A percentile compares a stretch with the other conserved stretches of the same genome.
Evolutionary conservation across 2,113 vertebrate species (phyloP).

Genomic region (Gambusia affinis): DNA sequence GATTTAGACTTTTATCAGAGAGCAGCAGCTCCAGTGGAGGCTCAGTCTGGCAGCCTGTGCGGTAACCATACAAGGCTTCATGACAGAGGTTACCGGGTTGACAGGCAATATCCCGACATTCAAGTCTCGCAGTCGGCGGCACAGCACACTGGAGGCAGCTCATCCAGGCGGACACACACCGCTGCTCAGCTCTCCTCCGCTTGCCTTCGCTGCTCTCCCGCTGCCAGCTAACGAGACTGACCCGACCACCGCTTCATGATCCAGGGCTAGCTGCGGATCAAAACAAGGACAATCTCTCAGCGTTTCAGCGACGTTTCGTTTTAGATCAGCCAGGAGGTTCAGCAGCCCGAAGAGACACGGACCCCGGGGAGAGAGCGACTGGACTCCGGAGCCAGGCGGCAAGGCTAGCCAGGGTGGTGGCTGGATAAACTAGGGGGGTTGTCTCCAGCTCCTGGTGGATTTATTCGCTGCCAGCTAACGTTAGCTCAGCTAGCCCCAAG

Average conservation of each 20-base stretch:
- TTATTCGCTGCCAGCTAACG: conserved; percentile 73
- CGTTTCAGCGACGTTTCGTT: conserved; percentile 50
- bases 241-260: conserved; percentile 47
- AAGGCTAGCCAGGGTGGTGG: conserved; percentile 63
- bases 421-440: conserved; percentile 69
- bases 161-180: conserved; percentile 26
- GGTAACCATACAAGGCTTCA: conserved; percentile 62
- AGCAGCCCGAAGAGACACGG: conserved; percentile 37
- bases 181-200: conserved; percentile 31
- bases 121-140: conserved; percentile 35
- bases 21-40: conserved; percentile 72
- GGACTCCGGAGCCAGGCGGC: conserved; percentile 47
- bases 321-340: conserved; percentile 30
- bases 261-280: conserved; percentile 58
- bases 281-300: conserved; percentile 67
- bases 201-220: conserved; percentile 45
- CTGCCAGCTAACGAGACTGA: conserved; percentile 51
- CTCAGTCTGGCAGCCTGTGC: conserved; percentile 60
- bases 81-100: conserved; percentile 71
- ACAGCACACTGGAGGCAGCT: conserved; percentile 24
- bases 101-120: conserved; percentile 47
- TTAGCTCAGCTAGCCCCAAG: conserved; percentile 63
- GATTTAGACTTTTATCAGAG: conserved; percentile 75
- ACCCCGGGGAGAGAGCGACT: conserved; percentile 8
- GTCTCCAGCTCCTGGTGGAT: conserved; percentile 77